These are phyloP conservation scores for Nixonia krombeini DNA, from an alignment of 1,140 invertebrate species.

Conservation along the genomic window DNA sequence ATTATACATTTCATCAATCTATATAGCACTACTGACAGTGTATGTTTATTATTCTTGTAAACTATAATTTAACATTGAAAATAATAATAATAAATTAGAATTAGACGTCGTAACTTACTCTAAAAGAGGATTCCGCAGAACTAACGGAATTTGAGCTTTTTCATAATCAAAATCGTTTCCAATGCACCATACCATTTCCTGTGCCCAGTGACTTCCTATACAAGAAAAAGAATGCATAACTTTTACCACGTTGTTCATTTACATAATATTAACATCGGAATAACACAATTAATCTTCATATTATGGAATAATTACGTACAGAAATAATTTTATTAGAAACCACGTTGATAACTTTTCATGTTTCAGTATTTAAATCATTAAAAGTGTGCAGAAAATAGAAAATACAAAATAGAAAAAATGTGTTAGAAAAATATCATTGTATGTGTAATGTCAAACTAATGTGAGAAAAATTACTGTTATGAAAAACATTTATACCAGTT, in stretches of 20 bases:
- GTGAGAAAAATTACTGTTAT: no score
- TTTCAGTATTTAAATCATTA: no score
- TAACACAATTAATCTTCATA: background rate
- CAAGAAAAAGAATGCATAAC: conserved; percentile 11
- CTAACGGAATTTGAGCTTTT: conserved; percentile 79
- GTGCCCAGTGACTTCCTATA: conserved; percentile 89
- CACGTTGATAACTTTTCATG: no score
- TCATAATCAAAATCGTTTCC: conserved; percentile 85
- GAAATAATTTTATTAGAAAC: background rate
- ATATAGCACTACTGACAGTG: background rate
- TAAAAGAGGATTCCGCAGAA: conserved; percentile 73
- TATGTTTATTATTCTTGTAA: background rate
- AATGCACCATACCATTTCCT: conserved; percentile 91
- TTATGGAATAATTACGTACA: background rate
- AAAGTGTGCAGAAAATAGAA: no score
- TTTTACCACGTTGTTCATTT: background rate
- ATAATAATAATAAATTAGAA: background rate
- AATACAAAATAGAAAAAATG: no score
- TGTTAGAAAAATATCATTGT: no score
- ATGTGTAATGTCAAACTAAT: no score
- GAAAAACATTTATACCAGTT: conserved; percentile 80
- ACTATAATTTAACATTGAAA: conserved; percentile 57
- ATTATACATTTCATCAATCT: no score
- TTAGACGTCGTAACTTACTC: conserved; percentile 75
- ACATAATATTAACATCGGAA: background rate